These are phyloP conservation scores for Colletes gigas DNA, from an alignment of 1,140 invertebrate species.

Conservation along the genomic window DNA sequence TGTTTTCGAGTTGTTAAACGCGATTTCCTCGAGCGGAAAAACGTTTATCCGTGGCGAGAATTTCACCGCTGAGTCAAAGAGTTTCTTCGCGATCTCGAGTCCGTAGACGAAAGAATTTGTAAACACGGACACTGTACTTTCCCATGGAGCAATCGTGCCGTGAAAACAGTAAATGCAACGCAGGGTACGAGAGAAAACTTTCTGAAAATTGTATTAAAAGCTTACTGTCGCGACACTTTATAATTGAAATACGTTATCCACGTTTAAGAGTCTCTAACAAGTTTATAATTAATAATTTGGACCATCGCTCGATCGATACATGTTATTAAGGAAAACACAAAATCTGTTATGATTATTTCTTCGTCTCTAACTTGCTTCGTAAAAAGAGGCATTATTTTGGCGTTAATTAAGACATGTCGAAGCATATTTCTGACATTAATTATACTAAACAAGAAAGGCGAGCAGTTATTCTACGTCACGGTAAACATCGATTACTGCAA, in stretches of 20 bases:
- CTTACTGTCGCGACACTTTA: not conserved
- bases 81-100: not conserved
- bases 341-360: too few species aligned
- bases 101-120: not conserved
- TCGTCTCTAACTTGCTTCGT: too few species aligned
- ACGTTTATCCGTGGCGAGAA: constrained; percentile 8
- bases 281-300: too few species aligned
- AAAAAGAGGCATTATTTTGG: too few species aligned
- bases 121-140: not conserved
- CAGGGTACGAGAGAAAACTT: not conserved
- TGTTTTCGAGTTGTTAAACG: constrained; percentile 8
- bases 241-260: not conserved
- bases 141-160: not conserved
- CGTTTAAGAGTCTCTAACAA: not conserved
- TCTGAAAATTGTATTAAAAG: not conserved
- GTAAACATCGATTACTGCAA: constrained; percentile 38
- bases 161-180: not conserved
- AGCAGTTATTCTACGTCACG: not conserved
- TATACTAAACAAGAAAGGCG: not conserved
- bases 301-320: too few species aligned
- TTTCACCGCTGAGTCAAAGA: constrained; percentile 5
- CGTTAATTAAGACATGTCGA: too few species aligned
- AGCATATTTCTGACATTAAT: too few species aligned
- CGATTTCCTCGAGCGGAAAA: constrained; percentile 14
- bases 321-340: too few species aligned